Conservation (phyloP, 2,888 invertebrate genomes). For the Pseudoips prasinana region DNA sequence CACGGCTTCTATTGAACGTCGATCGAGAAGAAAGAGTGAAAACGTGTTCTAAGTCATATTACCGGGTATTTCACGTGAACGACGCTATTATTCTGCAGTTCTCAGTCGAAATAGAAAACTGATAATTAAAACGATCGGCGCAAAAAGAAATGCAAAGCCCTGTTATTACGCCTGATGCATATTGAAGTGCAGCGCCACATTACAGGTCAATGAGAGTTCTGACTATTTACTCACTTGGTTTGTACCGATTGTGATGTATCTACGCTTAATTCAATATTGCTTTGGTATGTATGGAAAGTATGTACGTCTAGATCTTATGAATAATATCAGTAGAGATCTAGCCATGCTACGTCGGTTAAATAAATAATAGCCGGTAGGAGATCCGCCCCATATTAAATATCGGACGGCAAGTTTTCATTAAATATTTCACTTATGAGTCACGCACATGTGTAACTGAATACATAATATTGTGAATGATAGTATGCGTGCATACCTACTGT, state of each 20-base stretch:
- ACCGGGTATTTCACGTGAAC: constrained; percentile 49
- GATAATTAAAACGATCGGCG: constrained; percentile 48
- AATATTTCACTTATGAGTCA: constrained; percentile 38
- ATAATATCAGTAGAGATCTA: neutral
- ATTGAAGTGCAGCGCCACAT: no score
- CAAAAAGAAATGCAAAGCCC: constrained; percentile 41
- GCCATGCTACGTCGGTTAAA: neutral
- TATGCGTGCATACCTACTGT: constrained; percentile 34
- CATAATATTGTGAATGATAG: constrained; percentile 23
- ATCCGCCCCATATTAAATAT: constrained; percentile 10
- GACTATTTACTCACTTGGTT: neutral
- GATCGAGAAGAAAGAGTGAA: constrained; percentile 56
- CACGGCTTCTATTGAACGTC: constrained; percentile 44
- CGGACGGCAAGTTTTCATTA: constrained; percentile 11
- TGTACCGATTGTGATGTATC: neutral
- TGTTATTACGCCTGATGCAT: constrained; percentile 24
- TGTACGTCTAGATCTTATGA: neutral
- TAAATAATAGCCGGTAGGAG: neutral
- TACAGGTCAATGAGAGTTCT: no score
- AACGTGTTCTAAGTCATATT: constrained; percentile 38
- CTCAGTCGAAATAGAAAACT: constrained; percentile 71
- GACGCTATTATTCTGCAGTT: constrained; percentile 63
- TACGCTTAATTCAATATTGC: no score
- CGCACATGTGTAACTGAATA: constrained; percentile 25
- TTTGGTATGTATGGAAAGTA: neutral